Conservation (phyloP, 2,113 vertebrate species). For the Rhinopomastus cyanomelas region DNA sequence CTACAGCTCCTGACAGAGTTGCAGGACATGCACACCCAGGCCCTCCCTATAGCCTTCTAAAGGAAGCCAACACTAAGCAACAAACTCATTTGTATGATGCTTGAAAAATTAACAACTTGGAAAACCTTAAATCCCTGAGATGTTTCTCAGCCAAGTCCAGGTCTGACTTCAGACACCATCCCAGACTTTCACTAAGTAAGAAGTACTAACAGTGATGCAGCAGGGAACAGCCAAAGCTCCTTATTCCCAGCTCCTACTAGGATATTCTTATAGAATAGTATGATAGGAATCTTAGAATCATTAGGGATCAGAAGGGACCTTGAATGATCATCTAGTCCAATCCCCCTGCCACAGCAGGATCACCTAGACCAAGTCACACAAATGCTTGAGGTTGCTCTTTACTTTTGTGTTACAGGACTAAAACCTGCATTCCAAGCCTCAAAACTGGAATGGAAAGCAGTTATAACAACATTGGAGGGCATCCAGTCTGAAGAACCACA, state of each 20-base stretch:
- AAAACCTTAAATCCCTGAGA: background rate
- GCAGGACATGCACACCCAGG: background rate
- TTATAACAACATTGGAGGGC: background rate
- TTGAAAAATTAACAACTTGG: background rate
- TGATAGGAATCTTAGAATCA: no score
- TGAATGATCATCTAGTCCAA: no score
- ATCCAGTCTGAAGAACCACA: constrained; percentile 2
- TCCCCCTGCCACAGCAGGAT: no score
- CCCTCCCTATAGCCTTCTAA: background rate
- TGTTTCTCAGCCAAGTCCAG: background rate
- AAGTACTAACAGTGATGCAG: background rate
- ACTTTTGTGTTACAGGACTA: constrained; percentile 5
- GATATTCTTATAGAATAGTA: no score
- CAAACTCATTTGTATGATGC: background rate
- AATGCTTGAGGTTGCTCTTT: background rate
- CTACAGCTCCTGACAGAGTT: background rate
- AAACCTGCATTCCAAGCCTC: background rate
- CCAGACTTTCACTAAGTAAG: background rate
- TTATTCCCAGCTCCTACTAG: background rate
- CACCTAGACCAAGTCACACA: no score
- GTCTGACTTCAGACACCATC: background rate
- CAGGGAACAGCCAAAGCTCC: background rate
- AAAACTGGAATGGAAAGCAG: background rate
- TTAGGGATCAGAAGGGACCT: no score
- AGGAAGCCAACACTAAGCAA: background rate